Base-by-base conservation (phyloP, 2,888 invertebrate genomes). In the Perdita meconis region DNA sequence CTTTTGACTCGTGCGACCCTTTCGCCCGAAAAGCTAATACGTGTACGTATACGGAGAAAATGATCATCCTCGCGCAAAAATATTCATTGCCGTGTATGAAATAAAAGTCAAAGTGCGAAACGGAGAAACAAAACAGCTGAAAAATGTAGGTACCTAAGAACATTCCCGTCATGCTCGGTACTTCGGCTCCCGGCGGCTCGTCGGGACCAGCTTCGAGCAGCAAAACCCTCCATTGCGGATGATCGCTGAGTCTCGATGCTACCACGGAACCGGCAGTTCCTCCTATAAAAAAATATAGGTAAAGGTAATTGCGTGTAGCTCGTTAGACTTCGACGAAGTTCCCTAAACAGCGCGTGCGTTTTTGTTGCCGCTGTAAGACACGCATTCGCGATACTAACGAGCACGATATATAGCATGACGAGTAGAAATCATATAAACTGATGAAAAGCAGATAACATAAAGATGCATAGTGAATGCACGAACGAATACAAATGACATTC, bases 131-230 rank as follows among this genome's bases (percentile, higher is more conserved):
- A 19, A 19, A 6, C 16, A 3, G 3, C 24, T 13, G 24, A 10
- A 16, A 44, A 59, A n/a, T n/a, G n/a, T n/a, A n/a, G 40, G 0
- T 93, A 13, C 94, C 93, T 92, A 95, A 94, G 86, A 94, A 95
- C 57, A 94, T 94, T 0, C 94, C 93, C n/a, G 95, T 94, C 94
- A 95, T 95, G n/a, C 95, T 94, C 0, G 96, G 96, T 1, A 95
- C 93, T 2, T 93, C 90, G 0, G 95, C 93, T 47, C 94, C 94
- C 0, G 94, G 94, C 0, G 96, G 95, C 89, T 96, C 96, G 86
- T 96, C 95, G 0, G 94, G 95, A 0, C 96, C 96, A 0, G 96
- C 96, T 93, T 96, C 96, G 77, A 96, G 90, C 10, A 96, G 90
- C 30, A 96, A 88, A n/a, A 96, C 95, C 92, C 95, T 95, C 95